Evolutionary conservation across 2,113 vertebrate genomes (phyloP).

Genomic region (Triplophysa siluroides): DNA sequence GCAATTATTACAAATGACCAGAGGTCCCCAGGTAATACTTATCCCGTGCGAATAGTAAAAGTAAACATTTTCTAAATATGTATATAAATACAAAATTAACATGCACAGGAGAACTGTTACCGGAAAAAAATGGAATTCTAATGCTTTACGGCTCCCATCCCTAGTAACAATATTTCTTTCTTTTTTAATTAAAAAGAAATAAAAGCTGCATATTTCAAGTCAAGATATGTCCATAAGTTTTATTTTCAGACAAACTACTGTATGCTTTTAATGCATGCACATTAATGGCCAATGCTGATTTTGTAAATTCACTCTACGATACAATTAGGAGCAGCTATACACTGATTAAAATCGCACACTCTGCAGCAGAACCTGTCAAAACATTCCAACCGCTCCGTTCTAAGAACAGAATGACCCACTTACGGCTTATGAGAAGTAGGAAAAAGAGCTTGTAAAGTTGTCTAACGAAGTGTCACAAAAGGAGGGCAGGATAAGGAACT

Average conservation of each 20-base stretch:
- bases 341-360: neutral
- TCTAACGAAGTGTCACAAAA: conserved; percentile 9
- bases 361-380: conserved; percentile 29
- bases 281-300: neutral
- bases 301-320: neutral
- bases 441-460: conserved; percentile 23
- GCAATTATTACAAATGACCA: too few species aligned
- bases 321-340: neutral
- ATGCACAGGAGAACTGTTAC: too few species aligned
- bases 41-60: too few species aligned
- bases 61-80: too few species aligned
- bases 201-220: too few species aligned
- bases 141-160: too few species aligned
- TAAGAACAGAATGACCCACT: conserved; percentile 25
- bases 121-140: too few species aligned
- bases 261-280: neutral
- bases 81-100: too few species aligned
- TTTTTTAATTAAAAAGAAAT: too few species aligned
- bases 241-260: neutral
- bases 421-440: conserved; percentile 21
- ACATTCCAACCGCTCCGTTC: conserved; percentile 1
- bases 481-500: conserved; percentile 15
- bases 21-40: too few species aligned
- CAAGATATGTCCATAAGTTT: too few species aligned
- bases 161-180: too few species aligned